Evolutionary conservation across 2,797 vertebrate genomes (phyloP), one percentile per base, ranked within the genome.

Genomic region (Florisuga fusca): DNA sequence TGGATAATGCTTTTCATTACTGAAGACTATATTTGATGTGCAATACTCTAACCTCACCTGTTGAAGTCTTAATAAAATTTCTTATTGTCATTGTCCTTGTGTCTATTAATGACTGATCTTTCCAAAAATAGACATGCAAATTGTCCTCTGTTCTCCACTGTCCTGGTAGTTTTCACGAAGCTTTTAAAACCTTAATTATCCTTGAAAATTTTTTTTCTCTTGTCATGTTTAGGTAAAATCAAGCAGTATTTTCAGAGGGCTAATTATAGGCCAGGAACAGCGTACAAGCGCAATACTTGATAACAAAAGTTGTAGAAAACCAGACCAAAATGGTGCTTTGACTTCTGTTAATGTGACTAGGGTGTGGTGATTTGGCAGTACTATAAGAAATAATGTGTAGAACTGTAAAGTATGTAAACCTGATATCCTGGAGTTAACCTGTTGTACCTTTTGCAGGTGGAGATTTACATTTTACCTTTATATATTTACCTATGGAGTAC

Each of bases 381-480:
- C 41, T 69, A 2, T 74, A 50, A 62, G 36, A 85, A 93, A 31
- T 94, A n/a, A 58, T 34, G 48, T 53, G 21, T 94, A 96, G 74
- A 95, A 48, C 34, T 95, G 20, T 63, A 55, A 94, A 82, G 78
- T 92, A 45, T 69, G n/a, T 87, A 90, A 97, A 94, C 23, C 29
- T 87, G 85, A 38, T 90, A 51, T 95, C 41, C 88, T 87, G 43
- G 84, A 95, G 62, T 96, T 85, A 95, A 95, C 89, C 75, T 97
- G 93, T 98, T 97, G 96, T 97, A 94, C 89, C 81, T 98, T 96
- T 97, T 98, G 79, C 98, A 99, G 99, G 99, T 99, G 99, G 99
- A 98, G 98, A 98, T 99, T 99, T 97, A 99, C 99, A 38, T 99
- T 99, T 98, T 99, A 98, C 96, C 98, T 99, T 72, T 99, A 99